These are phyloP conservation scores for Orthonychiurus folsomi DNA, from an alignment of 2,888 invertebrate genomes.

Conservation along the genomic window DNA sequence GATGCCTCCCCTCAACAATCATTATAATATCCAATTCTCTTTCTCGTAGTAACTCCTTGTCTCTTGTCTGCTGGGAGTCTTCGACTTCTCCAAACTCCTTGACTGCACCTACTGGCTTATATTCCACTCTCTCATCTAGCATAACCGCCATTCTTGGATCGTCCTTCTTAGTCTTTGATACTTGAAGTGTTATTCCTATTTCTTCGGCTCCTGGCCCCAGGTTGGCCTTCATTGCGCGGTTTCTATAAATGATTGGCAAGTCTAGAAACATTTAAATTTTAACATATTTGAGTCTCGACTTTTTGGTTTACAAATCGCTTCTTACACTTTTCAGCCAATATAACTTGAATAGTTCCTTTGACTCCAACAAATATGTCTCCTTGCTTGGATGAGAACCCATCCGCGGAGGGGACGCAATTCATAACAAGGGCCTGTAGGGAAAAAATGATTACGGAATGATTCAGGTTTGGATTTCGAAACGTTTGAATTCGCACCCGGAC, in stretches of 20 bases:
- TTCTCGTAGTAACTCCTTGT: constrained; percentile 23
- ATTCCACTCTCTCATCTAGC: constrained; percentile 22
- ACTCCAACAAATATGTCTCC: constrained; percentile 38
- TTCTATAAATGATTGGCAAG: constrained; percentile 34
- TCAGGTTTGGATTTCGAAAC: background rate
- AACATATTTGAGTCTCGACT: background rate
- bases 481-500: constrained; percentile 25
- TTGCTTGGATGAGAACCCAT: constrained; percentile 33
- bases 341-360: constrained; percentile 23
- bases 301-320: background rate
- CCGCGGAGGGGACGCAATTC: constrained; percentile 32
- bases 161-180: constrained; percentile 24
- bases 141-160: constrained; percentile 32
- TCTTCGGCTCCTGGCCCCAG: constrained; percentile 27
- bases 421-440: no score
- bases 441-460: background rate
- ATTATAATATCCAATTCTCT: constrained; percentile 31
- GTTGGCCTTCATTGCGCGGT: constrained; percentile 30
- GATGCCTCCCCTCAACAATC: constrained; percentile 37
- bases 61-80: constrained; percentile 35
- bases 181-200: constrained; percentile 22
- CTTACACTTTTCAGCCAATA: constrained; percentile 36
- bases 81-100: constrained; percentile 23
- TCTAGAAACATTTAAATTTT: constrained; percentile 20
- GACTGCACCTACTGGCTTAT: constrained; percentile 22